Evolutionary conservation across 2,113 vertebrate species (phyloP).

Genomic region (Myiopsitta monachus): DNA sequence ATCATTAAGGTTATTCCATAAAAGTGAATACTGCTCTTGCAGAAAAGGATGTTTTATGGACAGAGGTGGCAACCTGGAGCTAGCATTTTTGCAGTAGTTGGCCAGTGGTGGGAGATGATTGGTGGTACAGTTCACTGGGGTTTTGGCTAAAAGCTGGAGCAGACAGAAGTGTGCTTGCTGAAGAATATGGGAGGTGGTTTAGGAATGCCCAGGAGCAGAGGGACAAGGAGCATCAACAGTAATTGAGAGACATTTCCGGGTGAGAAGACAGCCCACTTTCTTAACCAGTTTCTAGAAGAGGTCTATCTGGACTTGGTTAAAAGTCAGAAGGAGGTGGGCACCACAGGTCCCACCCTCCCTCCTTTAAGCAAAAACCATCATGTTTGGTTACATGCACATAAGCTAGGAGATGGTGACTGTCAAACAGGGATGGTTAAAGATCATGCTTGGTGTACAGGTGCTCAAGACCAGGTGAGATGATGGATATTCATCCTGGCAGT

Average conservation of each 20-base stretch:
- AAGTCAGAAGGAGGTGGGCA: background rate
- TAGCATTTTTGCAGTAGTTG: background rate
- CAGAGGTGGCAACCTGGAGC: background rate
- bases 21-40: background rate
- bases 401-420: background rate
- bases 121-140: background rate
- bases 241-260: background rate
- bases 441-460: background rate
- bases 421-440: background rate
- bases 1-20: constrained; percentile 17
- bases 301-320: background rate
- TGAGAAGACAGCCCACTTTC: background rate
- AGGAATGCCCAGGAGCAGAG: background rate
- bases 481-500: background rate
- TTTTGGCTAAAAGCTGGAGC: background rate
- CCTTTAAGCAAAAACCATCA: background rate
- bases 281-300: background rate
- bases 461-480: background rate
- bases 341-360: too few relatives aligned
- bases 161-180: rapidly evolving
- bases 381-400: background rate
- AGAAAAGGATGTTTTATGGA: constrained; percentile 12
- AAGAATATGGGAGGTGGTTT: background rate
- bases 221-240: background rate
- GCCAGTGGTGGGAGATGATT: background rate